Evolutionary conservation across 2,888 invertebrate species (phyloP).

Genomic region (Drosophila helvetica): DNA sequence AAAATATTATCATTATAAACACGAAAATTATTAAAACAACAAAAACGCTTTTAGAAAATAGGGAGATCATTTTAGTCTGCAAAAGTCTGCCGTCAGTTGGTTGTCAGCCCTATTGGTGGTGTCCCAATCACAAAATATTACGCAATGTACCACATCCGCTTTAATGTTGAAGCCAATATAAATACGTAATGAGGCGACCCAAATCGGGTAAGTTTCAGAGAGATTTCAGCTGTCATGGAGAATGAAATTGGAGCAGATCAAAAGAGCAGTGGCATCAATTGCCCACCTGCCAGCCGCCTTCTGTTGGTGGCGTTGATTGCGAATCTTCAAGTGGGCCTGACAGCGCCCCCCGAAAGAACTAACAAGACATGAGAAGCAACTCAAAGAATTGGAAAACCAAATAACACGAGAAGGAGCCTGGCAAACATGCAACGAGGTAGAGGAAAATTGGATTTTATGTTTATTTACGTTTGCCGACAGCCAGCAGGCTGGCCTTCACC

Average conservation of each 20-base stretch:
- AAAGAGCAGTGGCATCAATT: conserved; percentile 28
- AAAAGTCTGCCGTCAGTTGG: conserved; percentile 42
- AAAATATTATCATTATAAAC: too few species aligned
- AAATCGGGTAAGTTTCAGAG: conserved; percentile 42
- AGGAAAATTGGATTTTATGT: conserved; percentile 63
- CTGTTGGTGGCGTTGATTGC: conserved; percentile 51
- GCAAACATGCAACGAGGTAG: conserved; percentile 40
- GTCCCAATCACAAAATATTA: conserved; percentile 41
- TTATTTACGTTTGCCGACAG: conserved; percentile 54
- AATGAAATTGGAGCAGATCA: too few species aligned
- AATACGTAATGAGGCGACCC: conserved; percentile 18
- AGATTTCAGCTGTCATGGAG: conserved; percentile 38
- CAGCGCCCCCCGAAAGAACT: conserved; percentile 26
- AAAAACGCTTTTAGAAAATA: too few species aligned
- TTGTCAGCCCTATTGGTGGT: conserved; percentile 35
- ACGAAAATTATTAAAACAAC: too few species aligned
- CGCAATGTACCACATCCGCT: conserved; percentile 13
- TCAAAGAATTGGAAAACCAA: conserved; percentile 2
- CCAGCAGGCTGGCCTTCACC: conserved; percentile 28
- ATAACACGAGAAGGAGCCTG: conserved; percentile 11
- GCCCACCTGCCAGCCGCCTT: conserved; percentile 36
- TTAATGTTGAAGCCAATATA: conserved; percentile 20
- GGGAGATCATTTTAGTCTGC: too few species aligned
- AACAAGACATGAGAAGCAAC: conserved; percentile 29
- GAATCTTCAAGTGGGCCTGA: conserved; percentile 51